Base-by-base conservation (phyloP, 1,140 invertebrate species). In the Leguminivora glycinivorella region DNA sequence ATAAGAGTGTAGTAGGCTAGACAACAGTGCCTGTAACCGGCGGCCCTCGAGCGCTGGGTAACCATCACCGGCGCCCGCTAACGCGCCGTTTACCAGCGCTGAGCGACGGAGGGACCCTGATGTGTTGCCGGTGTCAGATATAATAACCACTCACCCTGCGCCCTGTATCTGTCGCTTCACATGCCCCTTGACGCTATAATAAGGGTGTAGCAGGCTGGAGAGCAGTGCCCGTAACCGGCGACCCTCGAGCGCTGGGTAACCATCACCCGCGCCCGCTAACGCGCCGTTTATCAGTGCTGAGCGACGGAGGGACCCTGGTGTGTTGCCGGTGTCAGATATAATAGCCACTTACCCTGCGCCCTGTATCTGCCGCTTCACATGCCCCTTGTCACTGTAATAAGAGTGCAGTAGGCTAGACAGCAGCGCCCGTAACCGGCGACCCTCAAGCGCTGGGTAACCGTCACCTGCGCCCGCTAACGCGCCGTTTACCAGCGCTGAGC, bases 111-210 rank as follows among this genome's bases (percentile, higher is more conserved):
- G 73, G 12, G 90, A 83, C 0, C 90, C 91, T 5, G 83, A 82
- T 0, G 75, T 73, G 47, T 84, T 85, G 0, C 83, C 81, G 60
- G 85, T 83, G 0, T 83, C 84, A 9, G 85, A 84, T 5, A 92
- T 83, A 31, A 14, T 47, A 14, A 12, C 6, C 38, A 83, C 81
- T 81, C 76, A 93, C 93, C 93, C 93, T 71, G 93, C 93, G 68
- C 92, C 92, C 72, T 93, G 93, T 26, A 93, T 94, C 79, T 96
- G 96, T 82, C 97, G 98, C 87, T 99, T 99, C 76, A 98, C 96
- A 89, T 99, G 98, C 82, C 97, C 97, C 87, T 98, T 98, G 5
- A 95, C 96, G 67, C 97, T 95, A 87, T 99, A 99, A 86, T 98
- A 99, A 52, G 95, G 94, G 56, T 96, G 94, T 24, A 99, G 92